phyloP scores from a whole-genome alignment of 2,797 vertebrate genomes.

The Ciconia nigra region DNA sequence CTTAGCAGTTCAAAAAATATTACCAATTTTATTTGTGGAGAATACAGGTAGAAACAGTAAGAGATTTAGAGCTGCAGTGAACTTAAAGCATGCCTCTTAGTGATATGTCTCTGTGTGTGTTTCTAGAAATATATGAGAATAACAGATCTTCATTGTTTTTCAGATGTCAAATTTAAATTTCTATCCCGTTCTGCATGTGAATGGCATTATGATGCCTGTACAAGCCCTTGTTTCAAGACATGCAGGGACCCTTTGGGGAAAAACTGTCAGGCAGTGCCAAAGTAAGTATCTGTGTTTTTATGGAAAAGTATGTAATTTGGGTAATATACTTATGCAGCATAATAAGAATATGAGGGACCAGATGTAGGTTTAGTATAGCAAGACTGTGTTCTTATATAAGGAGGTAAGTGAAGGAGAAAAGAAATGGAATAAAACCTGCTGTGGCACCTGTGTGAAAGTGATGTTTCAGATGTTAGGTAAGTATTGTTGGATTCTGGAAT shows the following conservation, averaged over 20 bases:
- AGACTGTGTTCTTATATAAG: background rate
- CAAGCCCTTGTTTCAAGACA: conserved; percentile 90
- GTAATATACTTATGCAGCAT: background rate
- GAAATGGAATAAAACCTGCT: background rate
- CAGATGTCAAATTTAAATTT: conserved; percentile 76
- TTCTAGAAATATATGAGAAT: background rate
- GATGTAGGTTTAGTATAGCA: background rate
- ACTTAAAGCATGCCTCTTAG: background rate
- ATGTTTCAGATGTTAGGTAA: background rate
- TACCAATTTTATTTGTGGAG: background rate
- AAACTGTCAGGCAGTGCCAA: conserved; percentile 83
- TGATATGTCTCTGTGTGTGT: background rate
- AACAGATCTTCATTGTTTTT: background rate
- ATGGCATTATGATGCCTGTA: conserved; percentile 90
- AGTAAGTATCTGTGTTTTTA: conserved; percentile 74
- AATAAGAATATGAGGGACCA: background rate
- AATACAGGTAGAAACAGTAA: background rate
- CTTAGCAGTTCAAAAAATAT: background rate
- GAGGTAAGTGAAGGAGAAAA: background rate
- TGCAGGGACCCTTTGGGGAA: conserved; percentile 87
- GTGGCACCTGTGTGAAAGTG: background rate
- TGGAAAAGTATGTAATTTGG: background rate
- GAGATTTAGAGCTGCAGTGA: background rate
- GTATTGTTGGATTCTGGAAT: background rate
- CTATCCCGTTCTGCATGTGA: conserved; percentile 81